These are phyloP conservation scores for Macrotis lagotis DNA, from an alignment of 2,113 vertebrate genomes.

Conservation along the genomic window DNA sequence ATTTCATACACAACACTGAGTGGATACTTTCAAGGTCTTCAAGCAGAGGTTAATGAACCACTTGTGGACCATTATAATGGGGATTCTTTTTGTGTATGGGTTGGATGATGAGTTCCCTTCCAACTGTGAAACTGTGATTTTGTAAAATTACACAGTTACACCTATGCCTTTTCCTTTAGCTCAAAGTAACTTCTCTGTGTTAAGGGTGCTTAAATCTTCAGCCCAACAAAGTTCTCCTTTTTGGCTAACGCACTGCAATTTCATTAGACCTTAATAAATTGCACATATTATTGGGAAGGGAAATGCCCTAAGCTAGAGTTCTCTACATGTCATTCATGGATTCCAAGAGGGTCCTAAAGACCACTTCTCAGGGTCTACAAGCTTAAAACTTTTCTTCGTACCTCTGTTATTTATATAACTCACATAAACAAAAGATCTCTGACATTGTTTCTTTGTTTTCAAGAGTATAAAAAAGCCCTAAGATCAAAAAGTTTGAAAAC, in stretches of 20 bases:
- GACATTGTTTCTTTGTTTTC: not conserved
- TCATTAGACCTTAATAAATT: not conserved
- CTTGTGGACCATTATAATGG: not conserved
- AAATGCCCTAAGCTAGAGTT: not conserved
- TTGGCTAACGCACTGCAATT: not conserved
- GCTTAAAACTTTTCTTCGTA: not conserved
- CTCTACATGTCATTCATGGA: not conserved
- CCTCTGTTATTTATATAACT: not conserved
- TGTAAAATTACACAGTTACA: not conserved
- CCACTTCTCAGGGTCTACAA: not conserved
- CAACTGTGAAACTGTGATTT: not conserved
- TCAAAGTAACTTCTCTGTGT: not conserved
- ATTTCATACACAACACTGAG: not conserved
- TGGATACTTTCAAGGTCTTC: not conserved
- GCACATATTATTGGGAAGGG: not conserved
- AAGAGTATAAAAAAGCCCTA: no score
- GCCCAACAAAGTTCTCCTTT: not conserved
- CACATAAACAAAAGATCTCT: not conserved
- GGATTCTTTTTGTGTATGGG: not conserved
- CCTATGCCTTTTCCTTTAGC: not conserved
- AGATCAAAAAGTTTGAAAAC: not conserved
- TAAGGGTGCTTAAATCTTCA: not conserved
- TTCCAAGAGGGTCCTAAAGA: not conserved
- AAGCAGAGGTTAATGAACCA: not conserved
- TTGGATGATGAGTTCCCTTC: not conserved